These are phyloP conservation scores for Drosophila nasuta DNA, from an alignment of 1,140 invertebrate genomes.

Conservation along the genomic window DNA sequence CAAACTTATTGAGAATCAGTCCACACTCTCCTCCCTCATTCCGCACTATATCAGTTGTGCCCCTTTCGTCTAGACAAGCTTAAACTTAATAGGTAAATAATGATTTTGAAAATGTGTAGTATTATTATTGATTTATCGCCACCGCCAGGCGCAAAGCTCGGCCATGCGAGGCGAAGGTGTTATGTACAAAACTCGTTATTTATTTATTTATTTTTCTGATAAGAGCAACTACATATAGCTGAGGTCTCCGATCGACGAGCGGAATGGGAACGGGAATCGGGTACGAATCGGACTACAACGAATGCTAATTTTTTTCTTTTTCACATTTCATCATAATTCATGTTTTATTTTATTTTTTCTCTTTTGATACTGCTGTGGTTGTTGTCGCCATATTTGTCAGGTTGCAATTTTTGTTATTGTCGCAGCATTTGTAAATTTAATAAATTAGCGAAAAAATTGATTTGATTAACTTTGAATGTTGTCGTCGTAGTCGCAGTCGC, in stretches of 20 bases:
- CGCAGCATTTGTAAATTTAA: constrained; percentile 74
- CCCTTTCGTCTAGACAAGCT: constrained; percentile 15
- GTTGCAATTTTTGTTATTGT: constrained; percentile 55
- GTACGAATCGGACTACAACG: constrained; percentile 16
- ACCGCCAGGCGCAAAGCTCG: constrained; percentile 29
- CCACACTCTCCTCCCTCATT: constrained; percentile 7
- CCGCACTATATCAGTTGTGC: background rate
- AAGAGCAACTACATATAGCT: constrained; percentile 34
- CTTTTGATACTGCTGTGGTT: constrained; percentile 19
- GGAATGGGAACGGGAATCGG: background rate
- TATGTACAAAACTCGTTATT: constrained; percentile 69
- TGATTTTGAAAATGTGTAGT: constrained; percentile 64
- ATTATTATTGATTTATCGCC: constrained; percentile 76
- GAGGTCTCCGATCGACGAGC: constrained; percentile 22
- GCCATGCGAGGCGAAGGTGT: constrained; percentile 53
- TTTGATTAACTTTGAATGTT: constrained; percentile 78
- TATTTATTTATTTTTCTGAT: constrained; percentile 81
- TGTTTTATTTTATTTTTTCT: constrained; percentile 10
- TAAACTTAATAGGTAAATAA: constrained; percentile 59
- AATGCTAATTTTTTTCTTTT: constrained; percentile 72
- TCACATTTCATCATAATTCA: constrained; percentile 50
- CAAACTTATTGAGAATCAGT: constrained; percentile 62
- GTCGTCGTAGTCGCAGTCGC: constrained; percentile 11
- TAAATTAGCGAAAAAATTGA: constrained; percentile 79
- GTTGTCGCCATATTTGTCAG: constrained; percentile 46